Base-by-base conservation (phyloP, 2,113 vertebrate species). In the Coturnix japonica region DNA sequence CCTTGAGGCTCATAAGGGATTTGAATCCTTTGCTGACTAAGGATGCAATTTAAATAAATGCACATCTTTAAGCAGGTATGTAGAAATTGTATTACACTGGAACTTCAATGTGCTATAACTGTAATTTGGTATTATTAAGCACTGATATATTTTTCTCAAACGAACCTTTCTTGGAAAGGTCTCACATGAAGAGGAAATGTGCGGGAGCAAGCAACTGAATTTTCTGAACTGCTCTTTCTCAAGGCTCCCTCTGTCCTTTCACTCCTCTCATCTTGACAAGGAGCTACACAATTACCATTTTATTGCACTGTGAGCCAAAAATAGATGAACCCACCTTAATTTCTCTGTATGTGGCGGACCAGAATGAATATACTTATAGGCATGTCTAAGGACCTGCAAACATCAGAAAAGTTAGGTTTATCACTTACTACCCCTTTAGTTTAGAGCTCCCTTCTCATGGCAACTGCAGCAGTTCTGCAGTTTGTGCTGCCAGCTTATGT, bases 11-110 rank as follows among this genome's bases (percentile, higher is more conserved):
- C 87, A 83, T 87, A 64, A 81, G 51, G 72, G 65, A 51, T 88
- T 91, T 93, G 46, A 93, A 78, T 75, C 47, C 70, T 95, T 90
- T 94, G 73, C 82, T 93, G 87, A 94, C 85, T 95, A 94, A 83
- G 69, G 44, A 91, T 87, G 61, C 3, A 1, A 71, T 84, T 74
- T 89, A 92, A 87, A 87, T 70, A 87, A 81, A 74, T 51, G 43
- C 46, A 91, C n/a, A 60, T 80, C 25, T 44, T 71, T 94, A 82
- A 89, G 31, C 20, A 82, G 31, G 28, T 81, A 59, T 1, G 9
- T 77, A 71, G 71, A 76, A 79, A 22, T 22, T 70, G 37, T 71
- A 51, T 56, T 85, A 85, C 43, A 31, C 0, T 1, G 65, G 60
- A 80, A 71, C 8, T 25, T 85, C 60, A 51, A 39, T 41, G 41